Base-by-base conservation (phyloP, 2,888 invertebrate genomes). In the Eulithis testata region DNA sequence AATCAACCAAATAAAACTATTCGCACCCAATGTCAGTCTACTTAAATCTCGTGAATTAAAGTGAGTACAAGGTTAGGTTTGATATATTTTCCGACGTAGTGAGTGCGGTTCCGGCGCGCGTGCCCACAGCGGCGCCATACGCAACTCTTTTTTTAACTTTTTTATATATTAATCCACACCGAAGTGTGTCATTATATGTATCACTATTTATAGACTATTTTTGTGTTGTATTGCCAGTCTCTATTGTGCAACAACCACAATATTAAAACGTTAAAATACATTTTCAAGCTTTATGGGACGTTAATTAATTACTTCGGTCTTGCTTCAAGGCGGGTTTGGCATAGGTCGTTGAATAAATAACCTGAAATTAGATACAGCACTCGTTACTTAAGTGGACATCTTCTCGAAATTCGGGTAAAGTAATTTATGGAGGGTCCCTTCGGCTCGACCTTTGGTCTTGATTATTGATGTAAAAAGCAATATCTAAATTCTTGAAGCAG, bases 131-230 rank as follows among this genome's bases (percentile, higher is more conserved):
- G 73, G 62, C 68, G 70, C 70, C 74, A 66, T 71, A 73, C 73
- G 73, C 72, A 47, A 62, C 60, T 74, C 73, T 77, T 73, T 80
- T 81, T 84, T 85, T 83, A 80, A 83, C 71, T 82, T 85, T 85
- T 80, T 86, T 87, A 86, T 87, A 88, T 88, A 88, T 88, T 86
- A 85, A 88, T 88, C 85, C 82, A 77, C 83, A 70, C 77, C 77
- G 74, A 84, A 82, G 77, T 85, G 85, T 89, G 87, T 86, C 86
- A 86, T 86, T 84, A 86, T 83, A 76, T 80, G 73, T 76, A 79
- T 72, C 77, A 76, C 72, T 76, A 74, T 76, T 74, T 76, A 76
- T 40, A 75, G 73, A 77, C 77, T 82, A 82, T 84, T 85, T 81
- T 79, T 71, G 79, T 72, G 71, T 69, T 69, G 63, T 67, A 73